phyloP scores from a whole-genome alignment of 2,113 vertebrate genomes.

The Gambusia affinis region DNA sequence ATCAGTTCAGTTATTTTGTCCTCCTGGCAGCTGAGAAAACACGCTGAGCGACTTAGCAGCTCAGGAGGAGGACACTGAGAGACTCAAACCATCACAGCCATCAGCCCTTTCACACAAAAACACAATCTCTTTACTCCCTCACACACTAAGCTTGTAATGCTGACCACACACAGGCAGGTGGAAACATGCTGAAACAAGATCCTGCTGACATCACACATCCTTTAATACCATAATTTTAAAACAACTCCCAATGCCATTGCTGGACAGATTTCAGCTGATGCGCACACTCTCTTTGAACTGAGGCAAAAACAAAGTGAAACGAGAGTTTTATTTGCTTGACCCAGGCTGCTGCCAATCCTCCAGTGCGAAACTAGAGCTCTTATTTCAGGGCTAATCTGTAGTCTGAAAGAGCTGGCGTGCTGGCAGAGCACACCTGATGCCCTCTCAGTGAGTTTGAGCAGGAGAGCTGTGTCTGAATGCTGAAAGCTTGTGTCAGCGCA shows the following conservation, averaged over 20 bases:
- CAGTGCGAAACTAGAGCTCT: slow-evolving; percentile 37
- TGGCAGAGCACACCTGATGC: slow-evolving; percentile 8
- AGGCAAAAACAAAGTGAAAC: slow-evolving; percentile 40
- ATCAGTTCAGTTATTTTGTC: slow-evolving; percentile 1
- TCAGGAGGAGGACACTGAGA: slow-evolving; percentile 1
- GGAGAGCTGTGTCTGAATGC: slow-evolving; percentile 22
- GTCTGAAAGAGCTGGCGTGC: slow-evolving; percentile 32
- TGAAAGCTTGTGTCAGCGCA: slow-evolving; percentile 19
- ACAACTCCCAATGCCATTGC: not conserved
- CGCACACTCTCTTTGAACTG: slow-evolving; percentile 28
- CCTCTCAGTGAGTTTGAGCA: slow-evolving; percentile 13
- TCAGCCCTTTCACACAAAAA: slow-evolving; percentile 7
- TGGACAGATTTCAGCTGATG: slow-evolving; percentile 2
- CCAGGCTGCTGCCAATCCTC: slow-evolving; percentile 25
- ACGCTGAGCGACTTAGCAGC: not conserved
- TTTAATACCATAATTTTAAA: slow-evolving; percentile 27
- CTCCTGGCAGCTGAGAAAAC: slow-evolving; percentile 50
- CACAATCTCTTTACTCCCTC: not conserved
- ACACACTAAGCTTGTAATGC: slow-evolving; percentile 15
- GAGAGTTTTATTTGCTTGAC: slow-evolving; percentile 55
- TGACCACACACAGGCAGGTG: slow-evolving; percentile 18
- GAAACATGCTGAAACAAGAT: slow-evolving; percentile 43
- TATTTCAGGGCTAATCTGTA: slow-evolving; percentile 53
- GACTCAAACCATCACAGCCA: not conserved
- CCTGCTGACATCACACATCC: slow-evolving; percentile 23